phyloP scores from a whole-genome alignment of 1,140 invertebrate species.

The Drosophila nannoptera region DNA sequence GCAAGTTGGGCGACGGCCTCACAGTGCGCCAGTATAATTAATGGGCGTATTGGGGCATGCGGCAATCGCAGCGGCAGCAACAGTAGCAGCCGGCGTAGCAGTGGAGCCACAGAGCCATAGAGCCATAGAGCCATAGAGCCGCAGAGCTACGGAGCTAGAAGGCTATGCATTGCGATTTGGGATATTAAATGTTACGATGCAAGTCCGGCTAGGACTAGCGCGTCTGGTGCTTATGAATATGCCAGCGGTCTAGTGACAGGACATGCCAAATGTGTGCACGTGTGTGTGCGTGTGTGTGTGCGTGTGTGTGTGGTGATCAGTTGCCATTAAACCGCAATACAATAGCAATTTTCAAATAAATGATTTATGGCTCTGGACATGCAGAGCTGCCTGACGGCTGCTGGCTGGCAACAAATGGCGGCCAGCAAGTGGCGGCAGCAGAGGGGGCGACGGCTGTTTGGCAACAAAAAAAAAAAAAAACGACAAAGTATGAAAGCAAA shows the following conservation, averaged over 20 bases:
- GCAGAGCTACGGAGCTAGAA: too few relatives aligned
- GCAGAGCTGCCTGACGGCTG: conserved; percentile 24
- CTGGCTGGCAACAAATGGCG: conserved; percentile 49
- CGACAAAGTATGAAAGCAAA: too few relatives aligned
- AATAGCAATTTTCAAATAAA: conserved; percentile 77
- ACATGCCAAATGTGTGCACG: conserved; percentile 18
- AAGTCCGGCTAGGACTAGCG: conserved; percentile 1
- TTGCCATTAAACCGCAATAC: conserved; percentile 77
- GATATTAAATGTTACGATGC: conserved; percentile 72
- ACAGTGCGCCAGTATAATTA: conserved; percentile 72
- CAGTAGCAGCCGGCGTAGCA: too few relatives aligned
- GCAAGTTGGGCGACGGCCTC: conserved; percentile 45
- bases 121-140: too few relatives aligned
- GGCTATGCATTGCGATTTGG: conserved; percentile 53
- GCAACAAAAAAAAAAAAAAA: too few relatives aligned
- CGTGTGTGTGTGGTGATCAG: conserved; percentile 61
- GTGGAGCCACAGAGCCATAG: too few relatives aligned
- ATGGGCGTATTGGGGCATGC: conserved; percentile 68
- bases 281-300: conserved; percentile 8
- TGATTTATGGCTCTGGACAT: conserved; percentile 70
- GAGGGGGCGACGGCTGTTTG: background rate
- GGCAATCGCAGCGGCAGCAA: conserved; percentile 15
- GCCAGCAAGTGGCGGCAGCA: background rate
- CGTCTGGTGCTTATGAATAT: conserved; percentile 54
- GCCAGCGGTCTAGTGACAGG: conserved; percentile 52